Evolutionary conservation across 64 coral and sea anemone species (phyloP).

Genomic region (Acropora tenuis): DNA sequence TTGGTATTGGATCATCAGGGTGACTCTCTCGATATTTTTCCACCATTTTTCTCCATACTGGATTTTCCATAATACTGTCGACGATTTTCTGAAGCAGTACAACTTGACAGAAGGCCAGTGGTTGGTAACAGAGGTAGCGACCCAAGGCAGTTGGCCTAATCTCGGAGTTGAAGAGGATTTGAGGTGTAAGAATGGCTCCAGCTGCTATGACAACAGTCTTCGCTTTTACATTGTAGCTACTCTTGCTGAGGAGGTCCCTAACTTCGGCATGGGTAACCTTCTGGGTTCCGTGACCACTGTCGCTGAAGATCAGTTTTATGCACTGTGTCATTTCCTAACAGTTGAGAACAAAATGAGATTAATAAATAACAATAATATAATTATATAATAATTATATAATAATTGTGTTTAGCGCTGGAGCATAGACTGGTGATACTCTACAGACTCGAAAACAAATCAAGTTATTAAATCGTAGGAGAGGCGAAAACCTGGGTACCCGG

Average conservation of each 20-base stretch:
- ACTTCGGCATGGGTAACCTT: not conserved
- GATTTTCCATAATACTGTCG: conserved; percentile 12
- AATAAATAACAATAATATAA: too few relatives aligned
- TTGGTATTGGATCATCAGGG: conserved; percentile 36
- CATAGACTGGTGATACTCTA: too few relatives aligned
- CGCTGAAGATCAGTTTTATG: not conserved
- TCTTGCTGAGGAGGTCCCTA: conserved; percentile 17
- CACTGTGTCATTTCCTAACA: conserved; percentile 33
- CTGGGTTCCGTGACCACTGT: not conserved
- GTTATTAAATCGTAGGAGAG: too few relatives aligned
- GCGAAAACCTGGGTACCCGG: not conserved
- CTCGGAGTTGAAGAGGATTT: conserved; percentile 32
- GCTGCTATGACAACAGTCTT: conserved; percentile 1
- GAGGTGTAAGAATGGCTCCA: conserved; percentile 18
- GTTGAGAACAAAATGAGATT: not conserved
- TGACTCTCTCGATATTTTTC: not conserved
- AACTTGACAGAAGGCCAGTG: conserved; percentile 28
- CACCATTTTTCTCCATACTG: conserved; percentile 26
- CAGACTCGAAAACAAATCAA: too few relatives aligned
- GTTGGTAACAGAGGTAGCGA: conserved; percentile 46
- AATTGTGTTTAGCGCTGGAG: too few relatives aligned
- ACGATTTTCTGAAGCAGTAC: conserved; percentile 16
- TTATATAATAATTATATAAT: too few relatives aligned
- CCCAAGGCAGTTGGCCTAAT: not conserved
- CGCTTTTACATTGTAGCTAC: not conserved